Conservation (phyloP, 2,888 invertebrate genomes). For the Synergus umbraculus region DNA sequence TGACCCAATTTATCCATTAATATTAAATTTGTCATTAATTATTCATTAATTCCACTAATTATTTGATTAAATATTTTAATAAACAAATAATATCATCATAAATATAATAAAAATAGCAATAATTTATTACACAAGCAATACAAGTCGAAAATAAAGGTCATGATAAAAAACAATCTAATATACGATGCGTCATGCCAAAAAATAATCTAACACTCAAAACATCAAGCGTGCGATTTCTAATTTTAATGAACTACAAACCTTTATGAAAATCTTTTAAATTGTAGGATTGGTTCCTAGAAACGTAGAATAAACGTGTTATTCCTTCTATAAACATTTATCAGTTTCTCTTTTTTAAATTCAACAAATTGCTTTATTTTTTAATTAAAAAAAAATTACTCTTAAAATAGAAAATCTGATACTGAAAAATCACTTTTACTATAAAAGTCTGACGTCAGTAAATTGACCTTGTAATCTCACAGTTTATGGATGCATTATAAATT, state of each 20-base stretch:
- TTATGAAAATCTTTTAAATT: slow-evolving; percentile 1
- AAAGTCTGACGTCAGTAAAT: not conserved
- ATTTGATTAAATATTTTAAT: not conserved
- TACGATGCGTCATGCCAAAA: slow-evolving; percentile 27
- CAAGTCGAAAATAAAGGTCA: not conserved
- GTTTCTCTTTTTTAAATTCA: not conserved
- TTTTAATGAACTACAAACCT: slow-evolving; percentile 26
- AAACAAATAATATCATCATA: not conserved
- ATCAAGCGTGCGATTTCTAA: slow-evolving; percentile 34
- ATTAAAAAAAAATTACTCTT: not conserved
- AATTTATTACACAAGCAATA: slow-evolving; percentile 12
- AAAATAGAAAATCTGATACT: not conserved
- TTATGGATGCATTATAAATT: slow-evolving; percentile 4
- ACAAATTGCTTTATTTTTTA: not conserved
- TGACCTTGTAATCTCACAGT: slow-evolving; percentile 14
- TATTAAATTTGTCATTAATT: not conserved
- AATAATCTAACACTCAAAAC: slow-evolving; percentile 22
- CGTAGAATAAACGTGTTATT: not conserved
- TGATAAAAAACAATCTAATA: not conserved
- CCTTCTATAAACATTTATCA: not conserved
- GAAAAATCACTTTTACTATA: not conserved
- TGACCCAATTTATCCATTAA: not conserved
- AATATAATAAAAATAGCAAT: not conserved
- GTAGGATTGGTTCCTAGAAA: slow-evolving; percentile 4
- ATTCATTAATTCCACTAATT: not conserved